phyloP scores from a whole-genome alignment of 2,113 vertebrate species.

The Formicarius rufipectus region DNA sequence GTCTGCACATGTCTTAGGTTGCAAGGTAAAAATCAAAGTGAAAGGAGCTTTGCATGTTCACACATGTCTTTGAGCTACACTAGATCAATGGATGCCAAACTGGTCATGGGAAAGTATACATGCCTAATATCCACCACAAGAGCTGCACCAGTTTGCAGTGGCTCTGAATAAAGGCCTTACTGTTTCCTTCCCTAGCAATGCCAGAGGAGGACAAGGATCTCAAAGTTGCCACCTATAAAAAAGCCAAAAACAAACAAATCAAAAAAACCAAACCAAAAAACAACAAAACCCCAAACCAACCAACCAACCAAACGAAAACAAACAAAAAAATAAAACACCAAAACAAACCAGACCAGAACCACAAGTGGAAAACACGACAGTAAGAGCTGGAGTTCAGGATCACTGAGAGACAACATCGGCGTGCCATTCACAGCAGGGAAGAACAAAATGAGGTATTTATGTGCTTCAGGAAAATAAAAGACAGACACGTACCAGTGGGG shows the following conservation, averaged over 20 bases:
- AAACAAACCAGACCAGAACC: not conserved
- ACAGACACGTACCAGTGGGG: not conserved
- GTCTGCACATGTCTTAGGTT: not conserved
- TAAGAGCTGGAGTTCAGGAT: not conserved
- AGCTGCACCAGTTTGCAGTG: not conserved
- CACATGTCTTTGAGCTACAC: not conserved
- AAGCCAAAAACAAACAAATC: too few relatives aligned
- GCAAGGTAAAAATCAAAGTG: not conserved
- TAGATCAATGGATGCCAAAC: rapidly evolving
- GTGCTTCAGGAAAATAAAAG: not conserved
- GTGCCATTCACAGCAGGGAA: not conserved
- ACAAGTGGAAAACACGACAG: not conserved
- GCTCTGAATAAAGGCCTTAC: not conserved
- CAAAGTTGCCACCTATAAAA: not conserved
- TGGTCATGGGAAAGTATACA: not conserved
- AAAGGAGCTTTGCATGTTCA: not conserved
- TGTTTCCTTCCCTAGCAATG: not conserved
- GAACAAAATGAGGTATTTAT: not conserved
- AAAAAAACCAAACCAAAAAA: too few relatives aligned
- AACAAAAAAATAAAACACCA: too few relatives aligned
- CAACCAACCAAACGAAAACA: too few relatives aligned
- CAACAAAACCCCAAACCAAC: too few relatives aligned
- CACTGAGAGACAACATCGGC: rapidly evolving
- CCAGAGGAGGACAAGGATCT: not conserved
- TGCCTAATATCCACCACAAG: not conserved